Evolutionary conservation across 2,888 invertebrate species (phyloP).

Genomic region (Dryobotodes eremita): DNA sequence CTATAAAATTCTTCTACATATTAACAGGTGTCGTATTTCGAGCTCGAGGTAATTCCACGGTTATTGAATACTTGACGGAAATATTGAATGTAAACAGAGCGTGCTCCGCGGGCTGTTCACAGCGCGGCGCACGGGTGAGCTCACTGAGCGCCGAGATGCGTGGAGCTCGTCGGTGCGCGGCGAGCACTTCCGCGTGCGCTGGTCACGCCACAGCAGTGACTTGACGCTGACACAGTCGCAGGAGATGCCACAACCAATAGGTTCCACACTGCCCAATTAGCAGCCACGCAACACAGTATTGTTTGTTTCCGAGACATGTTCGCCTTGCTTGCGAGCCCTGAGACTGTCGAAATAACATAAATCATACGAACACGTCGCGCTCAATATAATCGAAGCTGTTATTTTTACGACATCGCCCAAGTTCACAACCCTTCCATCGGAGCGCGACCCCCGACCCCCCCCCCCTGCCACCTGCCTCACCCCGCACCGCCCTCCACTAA

Average conservation of each 20-base stretch:
- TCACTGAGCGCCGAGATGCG: neutral
- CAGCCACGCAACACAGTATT: neutral
- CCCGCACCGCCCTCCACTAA: conserved; percentile 29
- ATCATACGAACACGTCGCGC: conserved; percentile 3
- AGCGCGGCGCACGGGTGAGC: neutral
- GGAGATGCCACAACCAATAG: neutral
- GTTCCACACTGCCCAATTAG: neutral
- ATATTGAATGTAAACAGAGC: conserved; percentile 10
- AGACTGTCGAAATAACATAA: neutral
- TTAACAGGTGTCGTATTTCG: conserved; percentile 42
- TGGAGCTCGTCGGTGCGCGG: neutral
- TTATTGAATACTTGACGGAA: conserved; percentile 53
- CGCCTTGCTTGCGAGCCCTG: neutral
- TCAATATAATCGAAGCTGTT: conserved; percentile 27
- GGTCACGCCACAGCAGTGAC: neutral
- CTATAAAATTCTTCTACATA: conserved; percentile 37
- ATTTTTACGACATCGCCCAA: conserved; percentile 49
- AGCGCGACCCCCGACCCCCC: neutral
- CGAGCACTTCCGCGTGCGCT: no score
- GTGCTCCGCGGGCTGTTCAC: neutral
- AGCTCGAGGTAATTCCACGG: conserved; percentile 35
- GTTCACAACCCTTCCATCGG: conserved; percentile 51
- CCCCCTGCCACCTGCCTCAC: neutral
- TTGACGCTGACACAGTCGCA: neutral
- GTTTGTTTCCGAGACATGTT: neutral